phyloP scores from a whole-genome alignment of 1,140 invertebrate genomes.

The Phymastichus coffea region DNA sequence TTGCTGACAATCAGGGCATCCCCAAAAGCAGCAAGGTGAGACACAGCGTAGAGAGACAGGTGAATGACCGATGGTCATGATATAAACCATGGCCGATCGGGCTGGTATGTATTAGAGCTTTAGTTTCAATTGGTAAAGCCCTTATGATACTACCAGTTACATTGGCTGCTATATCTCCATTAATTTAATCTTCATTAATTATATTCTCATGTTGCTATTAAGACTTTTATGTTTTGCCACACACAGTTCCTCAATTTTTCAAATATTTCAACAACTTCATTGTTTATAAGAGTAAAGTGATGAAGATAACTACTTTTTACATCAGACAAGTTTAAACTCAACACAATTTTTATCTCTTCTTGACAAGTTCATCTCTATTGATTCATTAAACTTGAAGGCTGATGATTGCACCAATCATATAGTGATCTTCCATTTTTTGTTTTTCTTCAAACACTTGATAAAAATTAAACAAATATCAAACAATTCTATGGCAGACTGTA shows the following conservation, averaged over 20 bases:
- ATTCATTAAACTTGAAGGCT: no score
- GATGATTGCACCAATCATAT: no score
- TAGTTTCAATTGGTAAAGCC: slow-evolving; percentile 1
- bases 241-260: neutral
- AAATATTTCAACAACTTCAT: neutral
- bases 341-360: no score
- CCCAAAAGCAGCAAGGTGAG: slow-evolving; percentile 56
- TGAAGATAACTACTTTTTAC: slow-evolving; percentile 12
- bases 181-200: slow-evolving; percentile 27
- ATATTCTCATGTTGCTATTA: neutral
- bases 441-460: neutral
- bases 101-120: slow-evolving; percentile 51
- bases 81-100: slow-evolving; percentile 41
- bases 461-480: neutral
- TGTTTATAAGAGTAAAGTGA: slow-evolving; percentile 24
- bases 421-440: neutral
- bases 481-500: slow-evolving; percentile 4
- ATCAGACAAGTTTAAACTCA: no score
- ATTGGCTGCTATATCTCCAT: slow-evolving; percentile 4
- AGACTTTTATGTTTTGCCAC: neutral
- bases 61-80: slow-evolving; percentile 44
- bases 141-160: slow-evolving; percentile 17
- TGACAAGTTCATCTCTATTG: neutral
- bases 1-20: slow-evolving; percentile 33
- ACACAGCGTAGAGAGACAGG: slow-evolving; percentile 53